A percentile compares a stretch with the other conserved stretches of the same genome.
phyloP scores from a whole-genome alignment of 2,797 vertebrate species.

The Galagoides demidoff region DNA sequence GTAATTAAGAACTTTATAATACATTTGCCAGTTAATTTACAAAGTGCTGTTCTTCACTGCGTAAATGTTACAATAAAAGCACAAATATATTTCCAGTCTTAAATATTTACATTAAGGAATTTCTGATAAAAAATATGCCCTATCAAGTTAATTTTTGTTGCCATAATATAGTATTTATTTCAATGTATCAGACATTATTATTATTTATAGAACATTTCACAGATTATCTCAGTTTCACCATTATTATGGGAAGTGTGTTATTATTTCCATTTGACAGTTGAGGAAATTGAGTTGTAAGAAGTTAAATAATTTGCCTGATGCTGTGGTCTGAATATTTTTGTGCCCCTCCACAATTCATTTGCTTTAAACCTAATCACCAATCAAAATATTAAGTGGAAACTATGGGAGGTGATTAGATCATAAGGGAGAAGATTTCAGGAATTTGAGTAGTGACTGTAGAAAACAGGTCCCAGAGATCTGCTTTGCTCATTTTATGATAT shows the following conservation, averaged over 20 bases:
- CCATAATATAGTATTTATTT: neutral
- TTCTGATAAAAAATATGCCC: neutral
- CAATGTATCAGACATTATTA: neutral
- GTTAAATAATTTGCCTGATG: neutral
- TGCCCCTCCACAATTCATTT: neutral
- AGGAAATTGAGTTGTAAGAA: neutral
- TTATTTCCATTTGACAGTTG: neutral
- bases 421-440: neutral
- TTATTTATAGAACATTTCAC: neutral
- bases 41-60: conserved; percentile 31
- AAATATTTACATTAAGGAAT: conserved; percentile 42
- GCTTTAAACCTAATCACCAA: neutral
- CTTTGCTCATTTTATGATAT: neutral
- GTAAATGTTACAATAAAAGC: conserved; percentile 39
- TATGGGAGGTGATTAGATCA: neutral
- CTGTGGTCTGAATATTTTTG: neutral
- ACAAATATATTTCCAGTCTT: conserved; percentile 40
- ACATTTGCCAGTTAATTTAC: conserved; percentile 58
- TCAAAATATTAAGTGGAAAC: neutral
- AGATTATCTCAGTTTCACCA: neutral
- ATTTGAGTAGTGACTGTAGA: neutral
- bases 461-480: neutral
- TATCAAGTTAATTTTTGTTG: neutral
- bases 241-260: neutral
- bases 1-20: conserved; percentile 75